Conservation (phyloP, 2,888 invertebrate species). For the Zygothrica quintamaculata region DNA sequence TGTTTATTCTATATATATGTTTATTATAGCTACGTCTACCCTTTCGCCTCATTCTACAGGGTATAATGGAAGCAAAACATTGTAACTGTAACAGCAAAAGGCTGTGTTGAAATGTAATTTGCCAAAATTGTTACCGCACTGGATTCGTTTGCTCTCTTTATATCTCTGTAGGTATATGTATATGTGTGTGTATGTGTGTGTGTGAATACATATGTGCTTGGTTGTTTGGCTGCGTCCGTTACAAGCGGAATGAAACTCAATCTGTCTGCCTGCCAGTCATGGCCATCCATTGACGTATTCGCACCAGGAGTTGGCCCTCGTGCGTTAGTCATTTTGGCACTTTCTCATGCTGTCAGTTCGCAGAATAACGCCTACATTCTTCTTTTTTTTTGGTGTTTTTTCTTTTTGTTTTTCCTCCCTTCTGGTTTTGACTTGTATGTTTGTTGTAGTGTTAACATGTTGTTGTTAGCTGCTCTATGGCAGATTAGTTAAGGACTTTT, state of each 20-base stretch:
- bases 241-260: conserved; percentile 76
- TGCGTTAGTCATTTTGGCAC: conserved; percentile 78
- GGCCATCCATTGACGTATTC: conserved; percentile 33
- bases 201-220: conserved; percentile 13
- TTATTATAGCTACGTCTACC: too few relatives aligned
- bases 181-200: not conserved
- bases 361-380: conserved; percentile 63
- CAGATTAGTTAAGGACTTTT: conserved; percentile 66
- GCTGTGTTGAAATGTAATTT: conserved; percentile 79
- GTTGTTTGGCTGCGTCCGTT: conserved; percentile 40
- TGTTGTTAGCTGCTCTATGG: conserved; percentile 38
- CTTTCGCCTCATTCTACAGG: too few relatives aligned
- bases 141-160: conserved; percentile 57
- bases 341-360: conserved; percentile 76
- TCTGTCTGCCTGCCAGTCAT: conserved; percentile 76
- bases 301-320: conserved; percentile 5
- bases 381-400: conserved; percentile 11
- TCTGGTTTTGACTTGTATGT: conserved; percentile 3
- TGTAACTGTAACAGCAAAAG: conserved; percentile 59
- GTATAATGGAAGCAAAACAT: conserved; percentile 8
- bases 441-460: conserved; percentile 14
- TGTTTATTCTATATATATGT: too few relatives aligned
- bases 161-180: conserved; percentile 5
- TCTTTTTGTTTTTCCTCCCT: conserved; percentile 2
- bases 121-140: conserved; percentile 70